Evolutionary conservation across 2,797 vertebrate species (phyloP).

Genomic region (Crenichthys baileyi): DNA sequence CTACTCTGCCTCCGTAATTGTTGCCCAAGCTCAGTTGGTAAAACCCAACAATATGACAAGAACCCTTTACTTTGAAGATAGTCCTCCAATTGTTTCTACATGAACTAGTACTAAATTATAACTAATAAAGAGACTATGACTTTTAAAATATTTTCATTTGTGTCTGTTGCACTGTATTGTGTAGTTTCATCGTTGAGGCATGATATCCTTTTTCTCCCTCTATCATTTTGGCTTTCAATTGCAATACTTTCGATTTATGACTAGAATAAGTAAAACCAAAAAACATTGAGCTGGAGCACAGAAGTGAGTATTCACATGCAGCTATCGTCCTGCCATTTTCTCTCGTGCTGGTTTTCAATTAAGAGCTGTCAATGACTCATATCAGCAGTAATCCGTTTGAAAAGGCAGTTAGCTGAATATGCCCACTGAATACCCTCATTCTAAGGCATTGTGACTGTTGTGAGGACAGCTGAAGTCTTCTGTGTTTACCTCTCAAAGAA

Average conservation of each 20-base stretch:
- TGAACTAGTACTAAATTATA: not conserved
- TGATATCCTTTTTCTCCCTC: constrained; percentile 11
- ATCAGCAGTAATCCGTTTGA: constrained; percentile 55
- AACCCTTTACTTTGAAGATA: not conserved
- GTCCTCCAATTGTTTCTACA: not conserved
- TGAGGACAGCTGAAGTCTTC: constrained; percentile 40
- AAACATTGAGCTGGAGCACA: constrained; percentile 30
- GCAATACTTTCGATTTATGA: constrained; percentile 31
- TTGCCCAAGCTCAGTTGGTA: too few relatives aligned
- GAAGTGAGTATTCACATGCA: constrained; percentile 39
- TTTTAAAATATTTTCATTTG: constrained; percentile 3
- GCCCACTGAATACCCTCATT: constrained; percentile 42
- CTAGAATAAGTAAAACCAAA: constrained; percentile 40
- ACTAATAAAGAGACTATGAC: not conserved
- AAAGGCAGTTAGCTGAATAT: constrained; percentile 39
- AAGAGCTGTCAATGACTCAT: constrained; percentile 60
- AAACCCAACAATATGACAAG: not conserved
- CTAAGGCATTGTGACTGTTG: constrained; percentile 35
- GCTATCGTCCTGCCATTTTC: constrained; percentile 31
- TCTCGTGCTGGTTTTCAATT: constrained; percentile 71
- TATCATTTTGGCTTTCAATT: constrained; percentile 48
- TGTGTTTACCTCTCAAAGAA: constrained; percentile 69
- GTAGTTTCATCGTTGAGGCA: constrained; percentile 11
- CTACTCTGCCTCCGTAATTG: too few relatives aligned
- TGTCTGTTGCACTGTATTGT: constrained; percentile 7